phyloP scores from a whole-genome alignment of 1,140 invertebrate genomes.

The Probaryconus sp. region DNA sequence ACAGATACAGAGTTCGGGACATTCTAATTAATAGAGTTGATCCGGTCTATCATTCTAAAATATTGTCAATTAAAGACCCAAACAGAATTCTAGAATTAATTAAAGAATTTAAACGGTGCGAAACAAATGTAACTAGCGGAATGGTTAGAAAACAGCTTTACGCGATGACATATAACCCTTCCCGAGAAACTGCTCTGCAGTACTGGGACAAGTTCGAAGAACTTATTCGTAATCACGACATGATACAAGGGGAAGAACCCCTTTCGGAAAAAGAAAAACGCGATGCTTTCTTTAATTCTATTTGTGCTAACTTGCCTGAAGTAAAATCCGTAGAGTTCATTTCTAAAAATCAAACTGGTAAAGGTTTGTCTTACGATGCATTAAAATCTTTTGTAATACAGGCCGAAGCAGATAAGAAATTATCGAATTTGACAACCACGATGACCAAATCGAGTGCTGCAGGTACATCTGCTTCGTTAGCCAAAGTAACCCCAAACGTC shows the following conservation, averaged over 20 bases:
- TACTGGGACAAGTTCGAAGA: conserved; percentile 39
- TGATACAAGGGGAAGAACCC: neutral
- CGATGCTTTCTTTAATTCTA: conserved; percentile 20
- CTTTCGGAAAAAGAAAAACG: conserved; percentile 12
- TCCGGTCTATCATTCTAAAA: conserved; percentile 18
- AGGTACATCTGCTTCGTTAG: no score
- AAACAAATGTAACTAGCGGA: conserved; percentile 22
- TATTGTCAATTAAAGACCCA: conserved; percentile 29
- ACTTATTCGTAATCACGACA: conserved; percentile 25
- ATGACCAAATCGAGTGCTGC: no score
- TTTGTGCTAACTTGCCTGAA: neutral
- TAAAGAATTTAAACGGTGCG: conserved; percentile 36
- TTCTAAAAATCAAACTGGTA: conserved; percentile 9
- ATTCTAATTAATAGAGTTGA: conserved; percentile 27
- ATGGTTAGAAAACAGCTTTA: conserved; percentile 28
- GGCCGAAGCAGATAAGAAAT: conserved; percentile 9
- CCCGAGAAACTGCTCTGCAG: conserved; percentile 15
- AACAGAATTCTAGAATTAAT: conserved; percentile 31
- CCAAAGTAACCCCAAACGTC: neutral
- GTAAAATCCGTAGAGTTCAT: conserved; percentile 7
- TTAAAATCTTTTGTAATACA: conserved; percentile 26
- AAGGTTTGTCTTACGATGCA: conserved; percentile 7
- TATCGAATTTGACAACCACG: no score
- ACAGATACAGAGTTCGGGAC: conserved; percentile 36
- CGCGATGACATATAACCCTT: conserved; percentile 15